These are phyloP conservation scores for Protaetia brevitarsis DNA, from an alignment of 1,140 invertebrate species.

Conservation along the genomic window DNA sequence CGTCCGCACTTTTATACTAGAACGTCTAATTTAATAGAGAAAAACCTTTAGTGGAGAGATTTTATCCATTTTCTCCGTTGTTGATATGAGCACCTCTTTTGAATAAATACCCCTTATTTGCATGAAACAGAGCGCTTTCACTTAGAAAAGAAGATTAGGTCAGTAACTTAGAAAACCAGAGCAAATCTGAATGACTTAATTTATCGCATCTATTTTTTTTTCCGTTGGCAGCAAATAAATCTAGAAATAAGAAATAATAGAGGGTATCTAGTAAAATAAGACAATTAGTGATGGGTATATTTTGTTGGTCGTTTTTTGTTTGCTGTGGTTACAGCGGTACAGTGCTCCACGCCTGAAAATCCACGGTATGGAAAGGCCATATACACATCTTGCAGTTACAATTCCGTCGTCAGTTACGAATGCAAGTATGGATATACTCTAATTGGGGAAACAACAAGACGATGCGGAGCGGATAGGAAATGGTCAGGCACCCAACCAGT, in stretches of 20 bases:
- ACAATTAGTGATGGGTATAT: slow-evolving; percentile 20
- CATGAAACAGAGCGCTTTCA: no score
- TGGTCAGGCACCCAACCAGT: slow-evolving; percentile 85
- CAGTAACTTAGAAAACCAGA: background rate
- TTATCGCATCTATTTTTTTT: background rate
- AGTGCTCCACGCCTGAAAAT: slow-evolving; percentile 82
- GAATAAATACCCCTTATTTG: no score
- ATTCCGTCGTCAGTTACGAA: slow-evolving; percentile 88
- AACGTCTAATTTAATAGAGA: no score
- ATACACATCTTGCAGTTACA: slow-evolving; percentile 90
- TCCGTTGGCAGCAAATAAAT: no score
- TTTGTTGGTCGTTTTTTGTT: slow-evolving; percentile 34
- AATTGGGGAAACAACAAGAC: slow-evolving; percentile 80
- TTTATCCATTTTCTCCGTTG: no score
- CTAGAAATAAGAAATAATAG: no score
- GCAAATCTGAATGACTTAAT: background rate
- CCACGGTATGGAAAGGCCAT: slow-evolving; percentile 88
- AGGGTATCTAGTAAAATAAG: background rate
- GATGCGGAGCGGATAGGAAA: slow-evolving; percentile 85
- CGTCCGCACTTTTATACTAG: no score
- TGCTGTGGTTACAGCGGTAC: slow-evolving; percentile 77
- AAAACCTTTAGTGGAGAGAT: no score
- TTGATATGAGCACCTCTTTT: no score
- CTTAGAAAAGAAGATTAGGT: no score
- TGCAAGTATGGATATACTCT: slow-evolving; percentile 89